Evolutionary conservation across 2,113 vertebrate species (phyloP), one percentile per base, ranked within the genome.

Genomic region (Aldabrachelys gigantea): DNA sequence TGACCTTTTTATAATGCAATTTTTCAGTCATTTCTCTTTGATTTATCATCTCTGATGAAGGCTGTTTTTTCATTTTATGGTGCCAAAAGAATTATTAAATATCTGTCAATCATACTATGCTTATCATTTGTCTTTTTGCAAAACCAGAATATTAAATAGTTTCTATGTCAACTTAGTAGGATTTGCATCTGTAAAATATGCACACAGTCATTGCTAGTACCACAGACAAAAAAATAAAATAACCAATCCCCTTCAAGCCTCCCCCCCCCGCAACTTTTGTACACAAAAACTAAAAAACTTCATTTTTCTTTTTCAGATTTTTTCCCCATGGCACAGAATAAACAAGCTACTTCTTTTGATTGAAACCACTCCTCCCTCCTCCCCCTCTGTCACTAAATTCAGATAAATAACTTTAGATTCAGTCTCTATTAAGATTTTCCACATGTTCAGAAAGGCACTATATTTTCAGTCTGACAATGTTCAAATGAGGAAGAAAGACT

Each of bases 51-150:
- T 93, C 76, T 95, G 24, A 56, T 91, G 25, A 89, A 95, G 94
- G n/a, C 3, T 83, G 8, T 57, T 80, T 95, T 27, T 50, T n/a
- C 4, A 65, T 93, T 96, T 95, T 81, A 85, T 87, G 86, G 69
- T 86, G 35, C n/a, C 10, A 41, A 83, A 75, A 91, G 29, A 91
- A 92, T 84, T 96, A 92, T 75, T 94, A 85, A 96, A 91, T 44
- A 81, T 25, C 54, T 91, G 59, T 90, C 81, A 95, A 14, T 88
- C 2, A 16, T 94, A 93, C 2, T 69, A 22, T 89, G 12, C 11
- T 10, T 87, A 80, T 91, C 2, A 69, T 81, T 92, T 90, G 85
- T 31, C 47, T 52, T 87, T 95, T 84, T 82, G 44, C 14, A 80
- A 94, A 92, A n/a, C 80, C 6, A 93, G 41, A 91, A 69, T 8